These are phyloP conservation scores for Turritopsis dohrnii DNA, from an alignment of 30 jellyfish, hydroid and myxozoan genomes.

Conservation along the genomic window DNA sequence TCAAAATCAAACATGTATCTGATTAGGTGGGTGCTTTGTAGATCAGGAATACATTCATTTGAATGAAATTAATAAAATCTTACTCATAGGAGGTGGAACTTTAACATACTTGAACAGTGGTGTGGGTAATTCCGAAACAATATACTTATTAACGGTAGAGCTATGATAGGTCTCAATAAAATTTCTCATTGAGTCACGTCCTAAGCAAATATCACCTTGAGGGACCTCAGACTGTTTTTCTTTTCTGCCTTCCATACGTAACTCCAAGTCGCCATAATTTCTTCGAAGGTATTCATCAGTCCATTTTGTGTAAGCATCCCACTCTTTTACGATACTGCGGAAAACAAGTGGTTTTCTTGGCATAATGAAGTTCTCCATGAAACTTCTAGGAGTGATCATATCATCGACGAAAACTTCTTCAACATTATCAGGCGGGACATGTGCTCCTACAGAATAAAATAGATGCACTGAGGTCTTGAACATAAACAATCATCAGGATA, in stretches of 20 bases:
- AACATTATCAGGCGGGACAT: conserved; percentile 1
- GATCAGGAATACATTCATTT: too few species aligned
- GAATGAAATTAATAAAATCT: neutral
- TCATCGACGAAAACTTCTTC: neutral
- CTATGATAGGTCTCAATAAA: conserved; percentile 44
- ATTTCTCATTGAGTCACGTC: conserved; percentile 69
- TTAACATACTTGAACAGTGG: conserved; percentile 74
- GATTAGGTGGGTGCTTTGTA: too few species aligned
- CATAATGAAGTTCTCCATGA: conserved; percentile 59
- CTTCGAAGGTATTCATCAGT: conserved; percentile 57
- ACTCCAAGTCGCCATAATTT: conserved; percentile 53
- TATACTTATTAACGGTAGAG: conserved; percentile 46
- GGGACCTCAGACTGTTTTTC: conserved; percentile 63
- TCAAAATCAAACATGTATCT: too few species aligned
- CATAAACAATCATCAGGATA: too few species aligned
- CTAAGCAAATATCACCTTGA: conserved; percentile 59
- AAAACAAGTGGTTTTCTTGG: conserved; percentile 68
- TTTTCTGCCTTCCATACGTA: conserved; percentile 59
- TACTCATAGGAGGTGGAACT: conserved; percentile 53
- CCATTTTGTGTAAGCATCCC: conserved; percentile 57
- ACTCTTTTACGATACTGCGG: conserved; percentile 53
- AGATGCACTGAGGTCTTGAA: too few species aligned
- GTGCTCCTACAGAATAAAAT: conserved; percentile 1
- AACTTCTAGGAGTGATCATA: conserved; percentile 44
- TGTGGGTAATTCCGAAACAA: conserved; percentile 62